Evolutionary conservation across 2,113 vertebrate species (phyloP), one percentile per base, ranked within the genome.

Genomic region (Tenebrosternarchus preto): DNA sequence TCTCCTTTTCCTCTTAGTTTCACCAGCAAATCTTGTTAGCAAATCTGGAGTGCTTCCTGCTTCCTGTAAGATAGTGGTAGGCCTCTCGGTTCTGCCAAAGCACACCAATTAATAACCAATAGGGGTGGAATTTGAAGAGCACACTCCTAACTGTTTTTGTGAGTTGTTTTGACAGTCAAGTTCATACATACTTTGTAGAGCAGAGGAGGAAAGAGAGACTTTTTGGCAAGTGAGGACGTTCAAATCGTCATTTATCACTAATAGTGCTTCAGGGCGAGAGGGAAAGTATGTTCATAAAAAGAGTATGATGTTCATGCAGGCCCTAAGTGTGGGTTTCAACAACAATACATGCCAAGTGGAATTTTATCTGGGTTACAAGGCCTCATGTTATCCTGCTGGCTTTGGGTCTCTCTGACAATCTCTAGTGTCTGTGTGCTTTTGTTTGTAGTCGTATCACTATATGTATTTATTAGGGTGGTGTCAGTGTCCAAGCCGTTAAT

Each of bases 101-200:
- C 92, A 93, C 93, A 93, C 92, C 91, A 93, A 90, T 86, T 74
- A 84, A 91, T 91, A 94, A 90, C 88, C 89, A 92, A 95, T 91
- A 93, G 25, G 86, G 91, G 84, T 93, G 93, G 93, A 94, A 93
- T 94, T 90, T 87, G 92, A 91, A 93, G 89, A 85, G 91, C 89
- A 76, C 80, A 29, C 66, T 84, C 57, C 89, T 80, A 80, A 86
- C 87, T 90, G 90, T 63, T 67, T 50, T 82, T 63, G n/a, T 72
- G 71, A 81, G 53, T 75, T 88, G 87, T 90, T 85, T 86, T 86
- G 77, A 84, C 86, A 86, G 71, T 66, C 57, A 70, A 12, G 80
- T 64, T 81, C 36, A 29, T 56, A 53, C 31, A 78, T 16, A 66
- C 46, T 80, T 83, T 68, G 76, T 36, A 79, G 8, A 69, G 29